Conservation (phyloP, 2,888 invertebrate species). For the Andricus curvator region DNA sequence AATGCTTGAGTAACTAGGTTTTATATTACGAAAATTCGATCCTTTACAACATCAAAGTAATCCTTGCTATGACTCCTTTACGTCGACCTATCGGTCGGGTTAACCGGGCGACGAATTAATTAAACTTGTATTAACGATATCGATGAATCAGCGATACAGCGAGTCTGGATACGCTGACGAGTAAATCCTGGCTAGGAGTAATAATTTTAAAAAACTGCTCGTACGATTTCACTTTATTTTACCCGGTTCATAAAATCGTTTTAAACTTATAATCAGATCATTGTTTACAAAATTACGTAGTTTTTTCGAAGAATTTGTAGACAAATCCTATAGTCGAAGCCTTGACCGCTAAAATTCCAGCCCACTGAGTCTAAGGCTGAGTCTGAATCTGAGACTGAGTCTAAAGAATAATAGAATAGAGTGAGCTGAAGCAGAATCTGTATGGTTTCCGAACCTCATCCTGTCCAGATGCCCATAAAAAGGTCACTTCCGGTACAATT, state of each 20-base stretch:
- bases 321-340: too few relatives aligned
- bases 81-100: conserved; percentile 71
- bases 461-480: too few relatives aligned
- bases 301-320: too few relatives aligned
- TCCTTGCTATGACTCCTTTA: conserved; percentile 52
- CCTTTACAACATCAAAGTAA: conserved; percentile 64
- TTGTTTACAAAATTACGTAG: too few relatives aligned
- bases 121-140: conserved; percentile 78
- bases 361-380: too few relatives aligned
- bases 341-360: too few relatives aligned
- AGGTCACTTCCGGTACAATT: too few relatives aligned
- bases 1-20: neutral
- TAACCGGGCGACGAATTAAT: conserved; percentile 77
- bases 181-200: conserved; percentile 44
- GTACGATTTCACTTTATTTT: conserved; percentile 51
- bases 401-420: too few relatives aligned
- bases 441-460: too few relatives aligned
- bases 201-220: conserved; percentile 56
- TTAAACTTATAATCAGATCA: neutral
- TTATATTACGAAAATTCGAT: conserved; percentile 66
- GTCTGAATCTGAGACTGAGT: too few relatives aligned
- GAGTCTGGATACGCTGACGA: conserved; percentile 45
- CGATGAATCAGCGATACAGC: conserved; percentile 76
- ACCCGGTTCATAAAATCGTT: conserved; percentile 42
- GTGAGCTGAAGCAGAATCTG: too few relatives aligned